These are phyloP conservation scores for Scrobipalpa atriplicella DNA, from an alignment of 2,888 invertebrate genomes.

Conservation along the genomic window DNA sequence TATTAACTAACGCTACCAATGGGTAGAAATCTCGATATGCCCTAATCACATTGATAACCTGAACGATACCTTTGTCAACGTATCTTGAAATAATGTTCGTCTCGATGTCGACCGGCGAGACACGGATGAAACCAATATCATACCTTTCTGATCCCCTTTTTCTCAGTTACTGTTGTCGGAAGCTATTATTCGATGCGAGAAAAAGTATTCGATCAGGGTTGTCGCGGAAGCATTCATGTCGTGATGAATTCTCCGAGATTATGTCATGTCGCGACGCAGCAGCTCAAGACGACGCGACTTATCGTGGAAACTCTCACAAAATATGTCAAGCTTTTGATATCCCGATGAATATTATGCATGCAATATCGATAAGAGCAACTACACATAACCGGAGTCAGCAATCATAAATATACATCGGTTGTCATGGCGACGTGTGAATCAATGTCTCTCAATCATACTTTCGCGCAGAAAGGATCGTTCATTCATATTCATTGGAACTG, in stretches of 20 bases:
- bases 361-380: constrained; percentile 25
- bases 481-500: constrained; percentile 18
- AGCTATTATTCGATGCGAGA: constrained; percentile 38
- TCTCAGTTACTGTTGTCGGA: constrained; percentile 33
- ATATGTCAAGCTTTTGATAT: neutral
- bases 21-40: neutral
- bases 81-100: neutral
- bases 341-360: constrained; percentile 27
- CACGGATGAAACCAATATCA: constrained; percentile 15
- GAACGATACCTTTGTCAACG: neutral
- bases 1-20: too few species aligned
- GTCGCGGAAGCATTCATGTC: constrained; percentile 54
- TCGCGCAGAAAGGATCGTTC: neutral
- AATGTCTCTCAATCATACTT: constrained; percentile 11
- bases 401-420: constrained; percentile 1
- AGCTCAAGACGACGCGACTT: constrained; percentile 45
- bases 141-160: constrained; percentile 18
- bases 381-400: constrained; percentile 20
- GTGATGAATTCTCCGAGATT: constrained; percentile 61
- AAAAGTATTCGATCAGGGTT: constrained; percentile 43
- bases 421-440: constrained; percentile 12
- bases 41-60: neutral
- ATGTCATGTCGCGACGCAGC: constrained; percentile 47
- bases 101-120: constrained; percentile 4
- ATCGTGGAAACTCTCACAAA: constrained; percentile 44